Evolutionary conservation across 2,113 vertebrate genomes (phyloP).

Genomic region (Rhinolophus sinicus): DNA sequence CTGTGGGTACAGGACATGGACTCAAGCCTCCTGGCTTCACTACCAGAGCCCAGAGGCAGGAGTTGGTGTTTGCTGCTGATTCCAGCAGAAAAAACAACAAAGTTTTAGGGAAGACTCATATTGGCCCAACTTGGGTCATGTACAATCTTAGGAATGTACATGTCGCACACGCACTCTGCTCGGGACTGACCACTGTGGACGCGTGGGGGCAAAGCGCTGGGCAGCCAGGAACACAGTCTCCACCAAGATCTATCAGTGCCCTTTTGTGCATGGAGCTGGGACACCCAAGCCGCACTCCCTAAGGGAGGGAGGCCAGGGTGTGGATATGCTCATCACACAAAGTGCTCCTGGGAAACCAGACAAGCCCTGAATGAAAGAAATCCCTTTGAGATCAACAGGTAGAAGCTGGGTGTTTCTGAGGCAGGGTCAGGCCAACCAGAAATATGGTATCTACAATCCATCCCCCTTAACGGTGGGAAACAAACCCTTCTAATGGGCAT

Average conservation of each 20-base stretch:
- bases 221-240: not conserved
- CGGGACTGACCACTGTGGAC: not conserved
- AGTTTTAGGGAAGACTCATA: not conserved
- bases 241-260: not conserved
- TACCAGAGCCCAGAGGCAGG: not conserved
- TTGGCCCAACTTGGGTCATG: not conserved
- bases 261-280: not conserved
- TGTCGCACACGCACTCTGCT: no score
- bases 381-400: not conserved
- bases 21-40: not conserved
- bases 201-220: not conserved
- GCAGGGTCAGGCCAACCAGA: not conserved
- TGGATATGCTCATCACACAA: not conserved
- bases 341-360: not conserved
- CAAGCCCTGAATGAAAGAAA: not conserved
- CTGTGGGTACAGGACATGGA: not conserved
- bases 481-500: not conserved
- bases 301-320: not conserved
- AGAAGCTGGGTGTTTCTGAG: not conserved
- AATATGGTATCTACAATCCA: not conserved
- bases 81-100: not conserved
- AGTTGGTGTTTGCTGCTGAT: not conserved
- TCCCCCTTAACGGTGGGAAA: not conserved
- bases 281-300: not conserved
- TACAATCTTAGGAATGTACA: not conserved